Evolutionary conservation across 2,888 invertebrate species (phyloP).

Genomic region (Drosophila lutescens): DNA sequence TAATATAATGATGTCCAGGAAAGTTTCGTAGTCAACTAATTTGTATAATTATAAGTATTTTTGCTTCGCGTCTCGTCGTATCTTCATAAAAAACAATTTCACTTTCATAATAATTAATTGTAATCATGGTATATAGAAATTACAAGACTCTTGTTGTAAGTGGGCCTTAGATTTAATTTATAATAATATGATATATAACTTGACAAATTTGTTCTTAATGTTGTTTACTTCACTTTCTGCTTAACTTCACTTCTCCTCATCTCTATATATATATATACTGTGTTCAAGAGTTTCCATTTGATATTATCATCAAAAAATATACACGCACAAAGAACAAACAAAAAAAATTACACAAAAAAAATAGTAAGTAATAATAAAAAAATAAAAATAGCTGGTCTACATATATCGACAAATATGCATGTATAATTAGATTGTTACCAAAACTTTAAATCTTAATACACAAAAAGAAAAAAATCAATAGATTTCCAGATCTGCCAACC

Average conservation of each 20-base stretch:
- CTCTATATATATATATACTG: constrained; percentile 14
- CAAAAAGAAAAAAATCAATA: constrained; percentile 7
- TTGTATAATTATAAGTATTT: constrained; percentile 37
- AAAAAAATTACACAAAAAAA: not conserved
- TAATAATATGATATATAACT: constrained; percentile 35
- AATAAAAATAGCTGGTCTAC: constrained; percentile 8
- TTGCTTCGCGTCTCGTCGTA: constrained; percentile 1
- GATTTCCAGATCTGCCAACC: not conserved
- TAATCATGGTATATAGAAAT: constrained; percentile 34
- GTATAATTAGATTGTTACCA: constrained; percentile 12
- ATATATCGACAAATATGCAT: constrained; percentile 18
- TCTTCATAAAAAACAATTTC: constrained; percentile 27
- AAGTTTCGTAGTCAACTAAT: constrained; percentile 45
- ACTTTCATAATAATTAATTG: constrained; percentile 24
- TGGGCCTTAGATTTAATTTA: constrained; percentile 36
- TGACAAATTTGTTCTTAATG: constrained; percentile 40
- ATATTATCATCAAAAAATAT: constrained; percentile 18
- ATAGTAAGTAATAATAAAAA: no score
- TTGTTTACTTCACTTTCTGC: constrained; percentile 7
- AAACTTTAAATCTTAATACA: constrained; percentile 18
- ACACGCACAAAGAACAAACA: constrained; percentile 8
- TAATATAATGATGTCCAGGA: constrained; percentile 47
- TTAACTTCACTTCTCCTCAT: not conserved
- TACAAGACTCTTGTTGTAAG: constrained; percentile 39
- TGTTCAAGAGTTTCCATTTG: constrained; percentile 31